Evolutionary conservation across 2,797 vertebrate genomes (phyloP).

Genomic region (Parauchenoglanis ngamensis): DNA sequence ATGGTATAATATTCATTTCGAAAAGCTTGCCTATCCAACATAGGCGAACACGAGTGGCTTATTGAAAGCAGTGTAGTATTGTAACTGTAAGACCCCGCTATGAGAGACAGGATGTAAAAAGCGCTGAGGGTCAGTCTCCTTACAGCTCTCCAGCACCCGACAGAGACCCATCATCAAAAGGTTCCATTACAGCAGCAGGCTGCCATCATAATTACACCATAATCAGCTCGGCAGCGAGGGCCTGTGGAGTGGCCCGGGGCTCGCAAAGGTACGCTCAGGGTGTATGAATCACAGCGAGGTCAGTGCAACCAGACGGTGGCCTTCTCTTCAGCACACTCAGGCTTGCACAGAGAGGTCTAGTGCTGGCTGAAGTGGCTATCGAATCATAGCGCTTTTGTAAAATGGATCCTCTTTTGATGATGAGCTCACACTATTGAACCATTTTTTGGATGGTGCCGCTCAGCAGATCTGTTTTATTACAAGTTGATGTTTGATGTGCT

Average conservation of each 20-base stretch:
- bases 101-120: constrained; percentile 27
- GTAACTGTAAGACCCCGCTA: constrained; percentile 19
- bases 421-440: constrained; percentile 36
- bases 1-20: constrained; percentile 5
- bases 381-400: constrained; percentile 40
- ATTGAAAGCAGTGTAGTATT: constrained; percentile 19
- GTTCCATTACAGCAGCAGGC: constrained; percentile 42
- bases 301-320: constrained; percentile 45
- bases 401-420: constrained; percentile 48
- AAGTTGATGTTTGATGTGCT: constrained; percentile 34
- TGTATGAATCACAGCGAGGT: constrained; percentile 45
- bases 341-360: constrained; percentile 38
- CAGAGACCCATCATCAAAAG: constrained; percentile 51
- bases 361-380: constrained; percentile 44
- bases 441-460: constrained; percentile 16
- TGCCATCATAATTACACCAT: constrained; percentile 44
- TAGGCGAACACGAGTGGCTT: constrained; percentile 22
- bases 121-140: constrained; percentile 42
- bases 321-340: constrained; percentile 43
- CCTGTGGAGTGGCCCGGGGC: constrained; percentile 40
- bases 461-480: constrained; percentile 14
- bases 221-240: constrained; percentile 41
- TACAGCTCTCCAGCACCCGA: constrained; percentile 37
- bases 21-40: background rate
- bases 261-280: constrained; percentile 38